A percentile compares a stretch with the other conserved stretches of the same genome.
Conservation (phyloP, 1,140 invertebrate genomes). For the Oryzaephilus surinamensis region DNA sequence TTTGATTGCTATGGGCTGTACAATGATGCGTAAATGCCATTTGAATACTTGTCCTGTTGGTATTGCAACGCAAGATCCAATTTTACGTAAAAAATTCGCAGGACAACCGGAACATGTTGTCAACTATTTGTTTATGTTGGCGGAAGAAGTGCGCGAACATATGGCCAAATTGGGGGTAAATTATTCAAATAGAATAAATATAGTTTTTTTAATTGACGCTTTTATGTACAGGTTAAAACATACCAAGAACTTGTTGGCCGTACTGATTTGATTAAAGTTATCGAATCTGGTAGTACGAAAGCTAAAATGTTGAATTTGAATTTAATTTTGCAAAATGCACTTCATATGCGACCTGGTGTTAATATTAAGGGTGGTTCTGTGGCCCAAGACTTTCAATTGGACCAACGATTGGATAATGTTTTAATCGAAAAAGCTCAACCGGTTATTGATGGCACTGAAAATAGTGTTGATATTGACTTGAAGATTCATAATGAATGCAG, state of each 20-base stretch:
- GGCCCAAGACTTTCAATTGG: conserved; percentile 80
- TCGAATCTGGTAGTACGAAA: conserved; percentile 55
- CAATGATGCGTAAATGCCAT: conserved; percentile 99
- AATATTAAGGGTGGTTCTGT: conserved; percentile 87
- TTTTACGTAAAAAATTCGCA: conserved; percentile 89
- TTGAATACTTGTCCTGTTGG: conserved; percentile 98
- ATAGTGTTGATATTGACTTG: conserved; percentile 63
- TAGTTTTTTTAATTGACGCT: conserved; percentile 17
- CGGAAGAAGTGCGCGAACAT: conserved; percentile 84
- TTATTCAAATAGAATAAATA: too few relatives aligned
- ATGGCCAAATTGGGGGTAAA: conserved; percentile 88
- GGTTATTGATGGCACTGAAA: conserved; percentile 61
- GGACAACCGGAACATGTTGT: conserved; percentile 97
- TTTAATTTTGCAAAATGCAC: conserved; percentile 78
- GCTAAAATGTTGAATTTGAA: conserved; percentile 77
- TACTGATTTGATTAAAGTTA: conserved; percentile 74
- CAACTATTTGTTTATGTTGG: conserved; percentile 95
- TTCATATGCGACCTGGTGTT: conserved; percentile 77
- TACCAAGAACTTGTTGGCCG: conserved; percentile 83
- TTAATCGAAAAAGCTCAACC: conserved; percentile 64
- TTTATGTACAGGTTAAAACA: too few relatives aligned
- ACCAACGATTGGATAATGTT: conserved; percentile 78
- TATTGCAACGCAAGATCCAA: conserved; percentile 95
- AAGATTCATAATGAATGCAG: conserved; percentile 85
- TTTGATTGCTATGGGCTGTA: conserved; percentile 93